Percentiles rank a stretch among this genome's conserved stretches.
These are phyloP conservation scores for Polypterus senegalus DNA, from an alignment of 2,113 vertebrate genomes.

Conservation along the genomic window DNA sequence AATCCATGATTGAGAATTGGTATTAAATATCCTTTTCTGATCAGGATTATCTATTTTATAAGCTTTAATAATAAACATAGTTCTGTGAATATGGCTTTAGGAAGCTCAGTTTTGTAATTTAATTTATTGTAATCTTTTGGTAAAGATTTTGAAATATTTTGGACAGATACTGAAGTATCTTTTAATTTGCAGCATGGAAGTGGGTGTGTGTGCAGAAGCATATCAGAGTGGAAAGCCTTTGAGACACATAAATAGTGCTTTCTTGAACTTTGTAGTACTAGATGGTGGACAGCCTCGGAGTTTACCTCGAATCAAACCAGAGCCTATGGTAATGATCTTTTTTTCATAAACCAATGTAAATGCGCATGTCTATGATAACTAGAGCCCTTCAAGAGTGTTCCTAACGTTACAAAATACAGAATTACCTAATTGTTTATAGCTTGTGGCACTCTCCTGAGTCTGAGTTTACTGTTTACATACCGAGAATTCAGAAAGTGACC, in stretches of 20 bases:
- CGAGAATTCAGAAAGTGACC: no score
- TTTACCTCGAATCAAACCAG: conserved; percentile 68
- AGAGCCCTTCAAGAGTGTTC: conserved; percentile 14
- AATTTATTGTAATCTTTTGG: no score
- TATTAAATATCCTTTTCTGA: no score
- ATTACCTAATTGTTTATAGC: background rate
- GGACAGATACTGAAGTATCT: background rate
- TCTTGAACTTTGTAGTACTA: conserved; percentile 89
- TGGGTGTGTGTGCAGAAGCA: conserved; percentile 85
- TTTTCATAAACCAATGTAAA: background rate
- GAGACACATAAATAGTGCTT: conserved; percentile 89
- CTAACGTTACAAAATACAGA: background rate
- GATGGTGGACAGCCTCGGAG: conserved; percentile 55
- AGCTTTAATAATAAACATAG: no score
- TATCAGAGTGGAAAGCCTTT: conserved; percentile 61
- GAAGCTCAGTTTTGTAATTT: no score
- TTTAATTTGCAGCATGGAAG: conserved; percentile 72
- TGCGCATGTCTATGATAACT: background rate
- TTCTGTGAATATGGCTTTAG: no score
- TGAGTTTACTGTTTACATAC: no score
- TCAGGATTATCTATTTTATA: no score
- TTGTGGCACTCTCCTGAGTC: background rate
- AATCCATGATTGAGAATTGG: no score
- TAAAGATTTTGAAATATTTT: no score
- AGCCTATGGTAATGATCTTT: conserved; percentile 56